These are phyloP conservation scores for Armadillidium nasatum DNA, from an alignment of 1,140 invertebrate genomes.

Conservation along the genomic window DNA sequence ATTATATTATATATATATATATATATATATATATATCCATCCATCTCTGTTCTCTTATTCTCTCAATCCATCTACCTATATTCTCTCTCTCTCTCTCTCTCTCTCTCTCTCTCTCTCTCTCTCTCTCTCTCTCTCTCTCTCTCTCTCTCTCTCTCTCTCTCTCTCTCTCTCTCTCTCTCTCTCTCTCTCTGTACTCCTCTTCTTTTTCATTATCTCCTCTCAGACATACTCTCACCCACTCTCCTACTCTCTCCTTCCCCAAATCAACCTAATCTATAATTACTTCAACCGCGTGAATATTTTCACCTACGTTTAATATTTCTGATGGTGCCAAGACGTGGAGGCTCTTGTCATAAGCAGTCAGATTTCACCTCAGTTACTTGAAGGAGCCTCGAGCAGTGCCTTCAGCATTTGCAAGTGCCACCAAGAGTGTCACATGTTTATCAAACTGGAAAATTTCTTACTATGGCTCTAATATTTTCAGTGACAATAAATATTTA, in stretches of 20 bases:
- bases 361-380: neutral
- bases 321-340: neutral
- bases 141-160: constrained; percentile 2
- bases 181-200: no score
- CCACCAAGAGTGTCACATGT: no score
- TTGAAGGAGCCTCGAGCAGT: neutral
- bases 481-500: no score
- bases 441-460: no score
- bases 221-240: no score
- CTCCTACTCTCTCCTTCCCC: neutral
- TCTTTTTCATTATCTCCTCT: no score
- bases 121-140: neutral
- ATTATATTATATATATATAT: constrained; percentile 6
- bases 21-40: neutral
- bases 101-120: no score
- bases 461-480: no score
- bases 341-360: neutral
- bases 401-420: no score
- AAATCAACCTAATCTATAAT: neutral
- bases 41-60: neutral
- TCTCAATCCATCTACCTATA: neutral
- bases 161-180: no score
- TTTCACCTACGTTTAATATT: neutral
- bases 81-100: constrained; percentile 3
- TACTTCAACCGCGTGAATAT: neutral